These are phyloP conservation scores for Drosophila peninsularis DNA, from an alignment of 2,888 invertebrate species.

Conservation along the genomic window DNA sequence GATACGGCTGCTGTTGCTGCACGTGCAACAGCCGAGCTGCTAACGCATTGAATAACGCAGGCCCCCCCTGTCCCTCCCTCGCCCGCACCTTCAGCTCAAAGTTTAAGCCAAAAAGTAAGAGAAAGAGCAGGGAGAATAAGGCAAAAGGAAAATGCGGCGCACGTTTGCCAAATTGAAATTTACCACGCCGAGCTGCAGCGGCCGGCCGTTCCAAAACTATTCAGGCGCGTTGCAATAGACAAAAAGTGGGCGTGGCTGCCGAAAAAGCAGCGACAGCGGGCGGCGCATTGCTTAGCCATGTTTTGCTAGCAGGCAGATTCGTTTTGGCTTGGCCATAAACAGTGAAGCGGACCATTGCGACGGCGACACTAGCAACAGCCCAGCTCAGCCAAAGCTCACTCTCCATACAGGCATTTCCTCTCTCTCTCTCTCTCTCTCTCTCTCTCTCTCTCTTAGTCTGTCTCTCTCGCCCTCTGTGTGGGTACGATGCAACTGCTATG, in stretches of 20 bases:
- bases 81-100: conserved; percentile 35
- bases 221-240: conserved; percentile 42
- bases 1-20: conserved; percentile 16
- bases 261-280: background rate
- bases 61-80: conserved; percentile 13
- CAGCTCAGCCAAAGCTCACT: conserved; percentile 20
- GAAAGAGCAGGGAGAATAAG: background rate
- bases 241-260: conserved; percentile 34
- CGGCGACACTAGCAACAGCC: conserved; percentile 41
- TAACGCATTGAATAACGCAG: conserved; percentile 47
- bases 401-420: conserved; percentile 3
- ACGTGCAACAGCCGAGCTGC: conserved; percentile 42
- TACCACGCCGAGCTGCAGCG: conserved; percentile 52
- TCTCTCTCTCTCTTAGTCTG: background rate
- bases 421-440: background rate
- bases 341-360: conserved; percentile 50
- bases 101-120: conserved; percentile 18
- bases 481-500: conserved; percentile 21
- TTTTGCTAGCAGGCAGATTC: conserved; percentile 38
- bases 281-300: conserved; percentile 19
- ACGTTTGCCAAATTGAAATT: conserved; percentile 69
- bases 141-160: conserved; percentile 47
- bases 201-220: conserved; percentile 35
- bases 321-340: conserved; percentile 54
- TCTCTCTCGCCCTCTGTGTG: conserved; percentile 4